Evolutionary conservation across 2,888 invertebrate species (phyloP), one percentile per base, ranked within the genome.

Genomic region (Eulithis prunata): DNA sequence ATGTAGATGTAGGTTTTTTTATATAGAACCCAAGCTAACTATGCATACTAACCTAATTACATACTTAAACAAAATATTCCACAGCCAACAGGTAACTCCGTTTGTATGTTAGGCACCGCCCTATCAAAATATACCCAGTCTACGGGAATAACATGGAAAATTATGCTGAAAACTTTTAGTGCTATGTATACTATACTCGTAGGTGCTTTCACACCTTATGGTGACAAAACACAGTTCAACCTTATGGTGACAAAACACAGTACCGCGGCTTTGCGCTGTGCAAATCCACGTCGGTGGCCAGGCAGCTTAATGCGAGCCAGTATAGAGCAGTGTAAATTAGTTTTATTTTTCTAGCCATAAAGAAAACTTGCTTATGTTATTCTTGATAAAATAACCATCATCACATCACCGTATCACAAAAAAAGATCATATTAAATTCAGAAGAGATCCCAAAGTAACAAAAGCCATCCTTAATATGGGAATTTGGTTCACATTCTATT

Each of bases 1-100:
- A 87, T 86, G 81, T 80, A 83, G 78, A 80, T 80, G 78, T 84
- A 62, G 45, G 45, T 45, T 47, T 55, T 57, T 58, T 60, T 60
- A 60, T 61, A 57, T 61, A 61, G 32, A 47, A 58, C 51, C 21
- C 38, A 38, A 45, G 32, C 14, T 41, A 14, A 14, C 38, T 11
- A 49, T 57, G 11, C 11, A 14, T 57, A 57, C 38, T 58, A n/a
- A 43, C 8, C 47, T 43, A 43, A 43, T 51, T 21, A 21, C 21
- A 21, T 21, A 41, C 45, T 13, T 4, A 45, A 12, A 49, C 47
- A 49, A 49, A 21, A 49, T 21, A 14, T 21, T 11, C 10, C 7
- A 14, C 8, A 47, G 13, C 2, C 10, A 49, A 11, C 10, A 49
- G 49, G 3, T 49, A 45, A 5, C 45, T 45, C n/a, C 12, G 45